phyloP scores from a whole-genome alignment of 2,113 vertebrate genomes.

The Rafetus swinhoei region DNA sequence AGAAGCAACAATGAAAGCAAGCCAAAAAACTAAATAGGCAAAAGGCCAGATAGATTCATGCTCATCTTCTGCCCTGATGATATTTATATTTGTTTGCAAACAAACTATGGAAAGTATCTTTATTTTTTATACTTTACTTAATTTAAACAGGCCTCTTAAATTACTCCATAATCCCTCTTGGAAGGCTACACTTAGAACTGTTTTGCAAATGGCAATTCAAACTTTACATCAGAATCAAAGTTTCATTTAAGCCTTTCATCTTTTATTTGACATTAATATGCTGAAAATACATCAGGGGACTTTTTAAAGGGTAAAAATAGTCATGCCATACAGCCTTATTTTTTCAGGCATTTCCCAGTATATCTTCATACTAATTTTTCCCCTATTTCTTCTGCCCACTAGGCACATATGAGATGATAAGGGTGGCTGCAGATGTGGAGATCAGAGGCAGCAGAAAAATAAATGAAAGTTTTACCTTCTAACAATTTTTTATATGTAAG shows the following conservation, averaged over 20 bases:
- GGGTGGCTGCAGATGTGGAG: neutral
- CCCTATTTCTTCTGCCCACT: neutral
- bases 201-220: neutral
- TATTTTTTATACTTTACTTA: neutral
- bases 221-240: neutral
- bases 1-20: neutral
- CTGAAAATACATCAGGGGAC: neutral
- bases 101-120: neutral
- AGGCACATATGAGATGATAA: neutral
- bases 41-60: neutral
- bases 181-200: neutral
- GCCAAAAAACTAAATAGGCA: neutral
- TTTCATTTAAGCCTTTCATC: neutral
- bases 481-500: neutral
- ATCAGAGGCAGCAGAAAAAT: neutral
- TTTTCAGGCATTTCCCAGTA: neutral
- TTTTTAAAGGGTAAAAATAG: neutral
- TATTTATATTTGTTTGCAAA: neutral
- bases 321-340: neutral
- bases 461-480: neutral
- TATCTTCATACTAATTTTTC: neutral
- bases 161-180: neutral
- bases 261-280: neutral
- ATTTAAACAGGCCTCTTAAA: neutral
- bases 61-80: neutral